phyloP scores from a whole-genome alignment of 2,113 vertebrate genomes.

The Psephotus haematonotus region DNA sequence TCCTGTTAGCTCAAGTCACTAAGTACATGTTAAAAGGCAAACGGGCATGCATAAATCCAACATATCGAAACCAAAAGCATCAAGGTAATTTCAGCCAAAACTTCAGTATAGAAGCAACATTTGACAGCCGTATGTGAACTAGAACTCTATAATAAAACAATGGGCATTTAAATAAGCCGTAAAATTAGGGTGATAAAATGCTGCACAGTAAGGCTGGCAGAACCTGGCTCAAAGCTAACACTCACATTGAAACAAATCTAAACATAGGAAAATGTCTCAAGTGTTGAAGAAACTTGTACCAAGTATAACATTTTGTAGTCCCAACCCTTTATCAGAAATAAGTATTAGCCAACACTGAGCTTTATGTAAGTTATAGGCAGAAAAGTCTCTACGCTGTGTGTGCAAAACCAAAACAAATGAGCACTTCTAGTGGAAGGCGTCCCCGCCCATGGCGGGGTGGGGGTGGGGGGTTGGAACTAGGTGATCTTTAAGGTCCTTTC shows the following conservation, averaged over 20 bases:
- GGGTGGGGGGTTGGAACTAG: not conserved
- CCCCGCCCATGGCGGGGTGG: not conserved
- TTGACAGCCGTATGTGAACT: not conserved
- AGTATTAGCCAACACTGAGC: not conserved
- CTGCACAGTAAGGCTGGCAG: not conserved
- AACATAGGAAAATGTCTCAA: not conserved
- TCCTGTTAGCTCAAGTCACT: not conserved
- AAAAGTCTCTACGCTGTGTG: not conserved
- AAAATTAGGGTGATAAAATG: not conserved
- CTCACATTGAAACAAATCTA: not conserved
- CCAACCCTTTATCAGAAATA: not conserved
- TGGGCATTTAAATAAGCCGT: not conserved
- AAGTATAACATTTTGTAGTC: not conserved
- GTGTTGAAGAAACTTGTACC: not conserved
- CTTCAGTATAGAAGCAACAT: not conserved
- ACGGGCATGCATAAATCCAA: not conserved
- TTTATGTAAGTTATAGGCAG: not conserved
- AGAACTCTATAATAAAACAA: not conserved
- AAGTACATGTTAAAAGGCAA: not conserved
- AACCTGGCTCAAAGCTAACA: not conserved
- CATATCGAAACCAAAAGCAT: not conserved
- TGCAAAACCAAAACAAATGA: not conserved
- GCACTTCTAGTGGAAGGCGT: not conserved
- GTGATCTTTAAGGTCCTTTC: not conserved
- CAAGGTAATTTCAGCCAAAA: not conserved